A percentile compares a stretch with the other conserved stretches of the same genome.
phyloP scores from a whole-genome alignment of 2,888 invertebrate genomes.

The Shargacucullia verbasci region DNA sequence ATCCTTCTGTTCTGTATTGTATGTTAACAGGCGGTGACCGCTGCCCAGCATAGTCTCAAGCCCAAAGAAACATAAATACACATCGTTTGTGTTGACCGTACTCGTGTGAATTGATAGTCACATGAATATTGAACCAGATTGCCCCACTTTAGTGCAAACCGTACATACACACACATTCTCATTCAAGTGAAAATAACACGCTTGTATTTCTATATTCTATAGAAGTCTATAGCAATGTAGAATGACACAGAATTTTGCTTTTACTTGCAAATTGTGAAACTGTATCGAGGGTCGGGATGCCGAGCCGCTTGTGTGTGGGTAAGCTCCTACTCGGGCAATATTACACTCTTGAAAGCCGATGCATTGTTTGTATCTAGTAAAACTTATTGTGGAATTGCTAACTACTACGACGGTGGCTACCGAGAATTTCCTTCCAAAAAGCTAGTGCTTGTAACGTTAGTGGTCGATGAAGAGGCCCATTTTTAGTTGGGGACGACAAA shows the following conservation, averaged over 20 bases:
- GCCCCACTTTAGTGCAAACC: neutral
- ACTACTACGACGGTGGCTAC: too few relatives aligned
- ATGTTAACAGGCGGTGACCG: neutral
- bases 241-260: conserved; percentile 6
- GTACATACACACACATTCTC: neutral
- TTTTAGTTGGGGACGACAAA: too few relatives aligned
- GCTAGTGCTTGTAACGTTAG: too few relatives aligned
- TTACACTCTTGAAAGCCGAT: conserved; percentile 33
- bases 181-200: neutral
- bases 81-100: conserved; percentile 25
- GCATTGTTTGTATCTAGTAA: too few relatives aligned
- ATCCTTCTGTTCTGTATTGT: conserved; percentile 10
- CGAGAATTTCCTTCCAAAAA: too few relatives aligned
- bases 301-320: neutral
- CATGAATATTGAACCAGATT: conserved; percentile 31
- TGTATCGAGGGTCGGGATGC: conserved; percentile 7
- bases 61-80: conserved; percentile 44
- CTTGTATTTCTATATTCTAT: neutral
- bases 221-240: conserved; percentile 6
- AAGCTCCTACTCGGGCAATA: conserved; percentile 23
- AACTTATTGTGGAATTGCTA: too few relatives aligned
- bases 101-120: conserved; percentile 28
- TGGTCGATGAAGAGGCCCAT: too few relatives aligned
- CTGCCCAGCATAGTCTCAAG: conserved; percentile 14
- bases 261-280: conserved; percentile 16